Percentiles rank a stretch among this genome's conserved stretches.
Evolutionary conservation across 2,888 invertebrate genomes (phyloP).

Genomic region (Eupithecia insigniata): DNA sequence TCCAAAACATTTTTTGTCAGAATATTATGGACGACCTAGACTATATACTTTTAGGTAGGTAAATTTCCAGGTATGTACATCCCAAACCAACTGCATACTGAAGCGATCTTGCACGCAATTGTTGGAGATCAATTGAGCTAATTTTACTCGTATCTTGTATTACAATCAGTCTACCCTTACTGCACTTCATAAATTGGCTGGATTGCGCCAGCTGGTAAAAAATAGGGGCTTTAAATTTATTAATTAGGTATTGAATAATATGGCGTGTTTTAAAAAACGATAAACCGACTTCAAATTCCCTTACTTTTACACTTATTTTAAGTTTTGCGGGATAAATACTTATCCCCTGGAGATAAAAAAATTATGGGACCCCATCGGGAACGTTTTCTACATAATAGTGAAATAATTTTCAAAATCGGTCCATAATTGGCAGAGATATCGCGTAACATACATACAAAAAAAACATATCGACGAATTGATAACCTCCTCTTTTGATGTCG

Average conservation of each 20-base stretch:
- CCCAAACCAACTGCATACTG: neutral
- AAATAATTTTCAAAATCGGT: too few relatives aligned
- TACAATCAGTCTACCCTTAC: neutral
- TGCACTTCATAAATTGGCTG: neutral
- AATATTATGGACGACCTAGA: neutral
- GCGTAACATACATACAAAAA: too few relatives aligned
- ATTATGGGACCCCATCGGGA: too few relatives aligned
- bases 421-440: too few relatives aligned
- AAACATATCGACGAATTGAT: too few relatives aligned
- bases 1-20: neutral
- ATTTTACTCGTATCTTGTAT: slow-evolving; percentile 1
- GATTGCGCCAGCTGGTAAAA: neutral
- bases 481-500: too few relatives aligned
- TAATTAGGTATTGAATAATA: neutral
- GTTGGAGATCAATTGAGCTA: slow-evolving; percentile 1
- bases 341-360: too few relatives aligned
- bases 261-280: too few relatives aligned
- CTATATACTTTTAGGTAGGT: neutral
- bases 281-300: too few relatives aligned
- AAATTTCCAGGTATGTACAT: neutral
- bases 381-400: too few relatives aligned
- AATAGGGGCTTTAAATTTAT: neutral
- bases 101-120: neutral
- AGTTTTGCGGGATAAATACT: too few relatives aligned
- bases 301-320: too few relatives aligned